Evolutionary conservation across 2,113 vertebrate genomes (phyloP), one percentile per base, ranked within the genome.

Genomic region (Prionailurus bengalensis): DNA sequence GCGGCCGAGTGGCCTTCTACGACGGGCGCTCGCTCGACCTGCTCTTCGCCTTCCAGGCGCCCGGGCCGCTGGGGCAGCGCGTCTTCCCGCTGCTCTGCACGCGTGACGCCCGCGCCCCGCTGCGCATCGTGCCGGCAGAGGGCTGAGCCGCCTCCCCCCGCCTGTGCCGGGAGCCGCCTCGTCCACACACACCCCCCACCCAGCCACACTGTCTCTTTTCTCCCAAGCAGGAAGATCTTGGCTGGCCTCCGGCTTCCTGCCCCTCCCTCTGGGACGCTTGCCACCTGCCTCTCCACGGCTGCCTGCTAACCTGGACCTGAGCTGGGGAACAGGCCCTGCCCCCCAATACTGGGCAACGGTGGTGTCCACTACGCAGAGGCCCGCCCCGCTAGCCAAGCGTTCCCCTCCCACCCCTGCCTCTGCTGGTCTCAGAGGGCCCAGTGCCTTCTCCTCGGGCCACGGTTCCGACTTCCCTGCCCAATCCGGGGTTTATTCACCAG

Each of bases 1-100:
- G 98, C 14, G 99, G 99, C 3, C 98, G 98, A 0, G 98, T 99
- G 42, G 98, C 99, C 74, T 99, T 99, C 98, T 99, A 99, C 98
- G 99, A 99, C 0, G 98, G 98, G 29, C 99, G 99, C 66, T 99
- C 98, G 7, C 99, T 99, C 86, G 98, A 98, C 97, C 99, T 99
- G 98, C 99, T 99, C 68, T 97, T 99, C 97, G 99, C 99, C 58
- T 99, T 99, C 98, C 99, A 97, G 33, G 99, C 99, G 0, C 93
- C 97, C 0, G 97, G 97, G 4, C 97, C 98, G 10, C 99, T 99
- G 88, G 99, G 97, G 1, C 99, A 99, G 97, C 98, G 98, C 12
- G 97, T 99, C 16, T 99, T 99, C 98, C 99, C 99, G 0, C 99
- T 99, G 94, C 99, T 99, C 89, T 97, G 99, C 91, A 94, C 99